Percentiles rank a stretch among this genome's conserved stretches.
Conservation (phyloP, 2,113 vertebrate species). For the Miniopterus natalensis region DNA sequence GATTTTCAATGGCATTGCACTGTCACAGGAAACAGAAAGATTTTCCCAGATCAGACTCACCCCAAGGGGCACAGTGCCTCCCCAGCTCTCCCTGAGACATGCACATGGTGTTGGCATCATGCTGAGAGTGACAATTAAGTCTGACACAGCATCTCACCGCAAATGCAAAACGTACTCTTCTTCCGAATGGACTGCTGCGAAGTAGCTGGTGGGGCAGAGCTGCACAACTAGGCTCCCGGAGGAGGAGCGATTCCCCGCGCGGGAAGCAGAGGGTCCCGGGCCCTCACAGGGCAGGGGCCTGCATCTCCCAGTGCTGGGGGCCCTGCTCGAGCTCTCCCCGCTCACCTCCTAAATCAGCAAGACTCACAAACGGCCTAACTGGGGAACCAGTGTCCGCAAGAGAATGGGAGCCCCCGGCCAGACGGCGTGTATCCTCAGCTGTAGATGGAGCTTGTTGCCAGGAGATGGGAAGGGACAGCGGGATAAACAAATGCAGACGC, state of each 20-base stretch:
- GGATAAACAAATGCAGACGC: too few species aligned
- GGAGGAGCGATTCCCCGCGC: not conserved
- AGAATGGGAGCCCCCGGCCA: not conserved
- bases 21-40: conserved; percentile 59
- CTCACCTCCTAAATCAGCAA: not conserved
- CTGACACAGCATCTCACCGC: not conserved
- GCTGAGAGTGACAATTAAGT: not conserved
- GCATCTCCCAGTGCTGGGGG: not conserved
- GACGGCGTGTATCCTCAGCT: fast-evolving
- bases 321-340: not conserved
- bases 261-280: conserved; percentile 34
- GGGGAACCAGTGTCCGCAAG: not conserved
- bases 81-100: not conserved
- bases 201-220: conserved; percentile 46
- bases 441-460: too few species aligned
- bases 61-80: not conserved
- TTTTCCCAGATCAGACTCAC: not conserved
- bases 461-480: too few species aligned
- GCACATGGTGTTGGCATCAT: not conserved
- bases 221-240: not conserved
- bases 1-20: not conserved
- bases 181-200: conserved; percentile 57
- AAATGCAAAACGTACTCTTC: conserved; percentile 53
- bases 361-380: not conserved
- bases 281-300: not conserved